Evolutionary conservation across 2,888 invertebrate species (phyloP).

Genomic region (Oxystoma pomonae): DNA sequence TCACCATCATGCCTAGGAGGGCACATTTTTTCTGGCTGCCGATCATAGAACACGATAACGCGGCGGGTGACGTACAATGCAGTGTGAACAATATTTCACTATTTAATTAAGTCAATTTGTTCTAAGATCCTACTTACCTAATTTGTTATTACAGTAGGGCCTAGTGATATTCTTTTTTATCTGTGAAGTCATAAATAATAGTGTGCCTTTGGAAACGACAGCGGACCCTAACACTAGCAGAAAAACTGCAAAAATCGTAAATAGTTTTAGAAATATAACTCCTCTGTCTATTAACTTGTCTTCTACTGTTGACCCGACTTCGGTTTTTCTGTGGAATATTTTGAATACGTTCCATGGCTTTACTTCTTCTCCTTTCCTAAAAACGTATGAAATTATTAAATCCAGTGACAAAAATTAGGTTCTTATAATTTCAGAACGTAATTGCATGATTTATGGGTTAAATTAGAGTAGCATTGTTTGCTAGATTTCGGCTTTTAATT

Average conservation of each 20-base stretch:
- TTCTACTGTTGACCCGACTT: conserved; percentile 64
- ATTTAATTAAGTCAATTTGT: background rate
- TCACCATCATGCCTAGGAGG: too few relatives aligned
- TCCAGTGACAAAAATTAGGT: too few relatives aligned
- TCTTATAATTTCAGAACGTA: too few relatives aligned
- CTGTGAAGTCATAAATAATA: conserved; percentile 71
- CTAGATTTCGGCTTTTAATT: too few relatives aligned
- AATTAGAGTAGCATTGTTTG: too few relatives aligned
- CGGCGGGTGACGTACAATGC: too few relatives aligned
- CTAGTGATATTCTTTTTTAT: conserved; percentile 54
- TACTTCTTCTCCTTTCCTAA: conserved; percentile 28
- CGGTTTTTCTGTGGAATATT: conserved; percentile 63
- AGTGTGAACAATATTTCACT: background rate
- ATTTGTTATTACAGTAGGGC: conserved; percentile 56
- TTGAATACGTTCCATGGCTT: conserved; percentile 73
- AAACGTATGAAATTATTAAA: conserved; percentile 10
- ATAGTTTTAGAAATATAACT: conserved; percentile 61
- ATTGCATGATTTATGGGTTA: too few relatives aligned
- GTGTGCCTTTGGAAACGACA: conserved; percentile 67
- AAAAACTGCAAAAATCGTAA: conserved; percentile 68
- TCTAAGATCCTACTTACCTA: conserved; percentile 42
- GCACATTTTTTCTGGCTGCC: too few relatives aligned
- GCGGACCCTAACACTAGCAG: conserved; percentile 61
- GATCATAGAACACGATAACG: too few relatives aligned
- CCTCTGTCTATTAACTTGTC: conserved; percentile 58